Percentiles rank a stretch among this genome's conserved stretches.
These are phyloP conservation scores for Brachionus manjavacas DNA, from an alignment of 1,140 invertebrate genomes.

Conservation along the genomic window DNA sequence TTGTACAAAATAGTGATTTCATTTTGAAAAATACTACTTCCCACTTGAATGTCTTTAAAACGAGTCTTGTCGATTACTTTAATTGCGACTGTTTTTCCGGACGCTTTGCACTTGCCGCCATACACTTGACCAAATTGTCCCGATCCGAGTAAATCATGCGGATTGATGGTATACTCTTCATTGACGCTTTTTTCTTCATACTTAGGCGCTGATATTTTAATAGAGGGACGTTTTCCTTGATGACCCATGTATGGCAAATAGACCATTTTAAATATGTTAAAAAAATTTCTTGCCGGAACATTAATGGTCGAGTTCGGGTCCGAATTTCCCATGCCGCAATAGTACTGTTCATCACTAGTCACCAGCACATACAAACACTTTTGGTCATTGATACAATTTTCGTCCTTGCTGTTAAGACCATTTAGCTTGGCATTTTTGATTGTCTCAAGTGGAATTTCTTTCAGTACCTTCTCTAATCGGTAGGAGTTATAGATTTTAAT, in stretches of 20 bases:
- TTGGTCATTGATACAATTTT: slow-evolving; percentile 28
- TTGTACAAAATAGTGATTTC: slow-evolving; percentile 63
- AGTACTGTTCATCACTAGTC: not conserved
- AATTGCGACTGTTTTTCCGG: slow-evolving; percentile 7
- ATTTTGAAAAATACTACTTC: slow-evolving; percentile 28
- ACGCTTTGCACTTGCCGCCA: slow-evolving; percentile 15
- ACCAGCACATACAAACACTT: slow-evolving; percentile 16
- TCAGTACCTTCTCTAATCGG: not conserved
- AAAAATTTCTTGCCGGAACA: slow-evolving; percentile 31
- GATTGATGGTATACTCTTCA: slow-evolving; percentile 32
- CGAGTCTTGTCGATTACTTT: slow-evolving; percentile 39
- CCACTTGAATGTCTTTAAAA: slow-evolving; percentile 21
- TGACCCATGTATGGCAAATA: slow-evolving; percentile 20
- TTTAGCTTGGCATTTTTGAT: not conserved
- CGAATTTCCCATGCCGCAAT: slow-evolving; percentile 16
- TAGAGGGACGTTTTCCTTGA: not conserved
- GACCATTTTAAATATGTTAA: slow-evolving; percentile 41
- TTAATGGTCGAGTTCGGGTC: slow-evolving; percentile 5
- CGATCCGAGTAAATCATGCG: slow-evolving; percentile 24
- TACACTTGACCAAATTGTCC: slow-evolving; percentile 41
- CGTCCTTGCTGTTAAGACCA: slow-evolving; percentile 15
- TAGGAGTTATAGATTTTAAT: slow-evolving; percentile 27
- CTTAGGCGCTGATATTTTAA: slow-evolving; percentile 34
- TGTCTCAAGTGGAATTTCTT: slow-evolving; percentile 3
- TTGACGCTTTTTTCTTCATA: slow-evolving; percentile 35